Evolutionary conservation across 2,113 vertebrate genomes (phyloP).

Genomic region (Neotragus moschatus): DNA sequence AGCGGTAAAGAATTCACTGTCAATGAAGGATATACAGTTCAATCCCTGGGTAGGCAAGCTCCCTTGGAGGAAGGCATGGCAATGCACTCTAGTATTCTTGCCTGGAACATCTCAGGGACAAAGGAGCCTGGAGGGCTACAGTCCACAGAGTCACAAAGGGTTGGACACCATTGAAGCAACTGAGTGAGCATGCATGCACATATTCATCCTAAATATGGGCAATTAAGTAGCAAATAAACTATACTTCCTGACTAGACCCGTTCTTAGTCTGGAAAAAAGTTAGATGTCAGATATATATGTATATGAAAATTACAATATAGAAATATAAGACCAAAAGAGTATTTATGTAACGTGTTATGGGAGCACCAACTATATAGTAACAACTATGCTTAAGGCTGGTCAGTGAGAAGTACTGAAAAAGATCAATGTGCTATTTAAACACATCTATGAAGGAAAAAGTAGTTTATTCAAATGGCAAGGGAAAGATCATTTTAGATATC

Average conservation of each 20-base stretch:
- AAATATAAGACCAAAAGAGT: background rate
- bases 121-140: background rate
- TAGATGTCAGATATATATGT: background rate
- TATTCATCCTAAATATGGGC: background rate
- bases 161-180: background rate
- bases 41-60: background rate
- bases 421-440: background rate
- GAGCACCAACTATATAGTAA: background rate
- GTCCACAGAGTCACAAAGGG: background rate
- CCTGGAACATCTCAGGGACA: background rate
- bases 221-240: background rate
- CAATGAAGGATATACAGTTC: background rate
- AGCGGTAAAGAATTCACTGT: background rate
- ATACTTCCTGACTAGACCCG: background rate
- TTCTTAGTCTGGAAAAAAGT: background rate
- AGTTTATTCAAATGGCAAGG: background rate
- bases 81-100: background rate
- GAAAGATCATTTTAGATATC: background rate
- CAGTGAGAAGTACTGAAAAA: background rate
- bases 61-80: background rate
- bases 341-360: background rate
- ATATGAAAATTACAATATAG: background rate
- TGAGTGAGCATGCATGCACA: background rate
- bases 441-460: background rate
- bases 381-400: background rate